Base-by-base conservation (phyloP, 1,140 invertebrate species). In the Neodiprion virginianus region DNA sequence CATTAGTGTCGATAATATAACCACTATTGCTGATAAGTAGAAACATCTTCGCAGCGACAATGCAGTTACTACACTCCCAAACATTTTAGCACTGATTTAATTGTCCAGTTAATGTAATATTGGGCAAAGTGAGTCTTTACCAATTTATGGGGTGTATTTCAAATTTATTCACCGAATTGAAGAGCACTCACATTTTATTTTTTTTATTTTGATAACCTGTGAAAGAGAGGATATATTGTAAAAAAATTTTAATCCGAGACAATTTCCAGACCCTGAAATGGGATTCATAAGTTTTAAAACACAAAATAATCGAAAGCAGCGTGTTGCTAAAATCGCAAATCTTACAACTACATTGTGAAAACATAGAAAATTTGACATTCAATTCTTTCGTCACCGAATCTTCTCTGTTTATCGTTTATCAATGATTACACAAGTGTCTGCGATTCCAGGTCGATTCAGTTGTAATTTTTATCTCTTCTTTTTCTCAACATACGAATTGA, bases 31-130 rank as follows among this genome's bases (percentile, higher is more conserved):
- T 8, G 83, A 86, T 61, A 86, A 75, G 69, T 85, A 86, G 61
- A 86, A 85, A 71, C 84, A 86, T 77, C 81, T 79, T 75, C 84
- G 66, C 23, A 86, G 68, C 8, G 85, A 86, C 0, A 86, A 76
- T 14, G 80, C 74, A 8, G 76, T 85, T 23, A 80, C 78, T 69
- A 84, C 48, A 23, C 80, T 84, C 10, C 77, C 81, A 12, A 86
- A 79, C 78, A 81, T 83, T 67, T 7, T 79, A 70, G n/a, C 53
- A 61, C 5, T 61, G 53, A 61, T 17, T 61, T 8, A 40, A 40
- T 40, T 40, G 28, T 40, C 28, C 28, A 40, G 28, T 40, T 40
- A 5, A 40, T 40, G 28, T 40, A 40, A 40, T 40, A 5, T 40
- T 40, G 5, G 28, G 28, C 1, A 40, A 40, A 40, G 28, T 40